Evolutionary conservation across 2,797 vertebrate genomes (phyloP), one percentile per base, ranked within the genome.

Genomic region (Peromyscus eremicus): DNA sequence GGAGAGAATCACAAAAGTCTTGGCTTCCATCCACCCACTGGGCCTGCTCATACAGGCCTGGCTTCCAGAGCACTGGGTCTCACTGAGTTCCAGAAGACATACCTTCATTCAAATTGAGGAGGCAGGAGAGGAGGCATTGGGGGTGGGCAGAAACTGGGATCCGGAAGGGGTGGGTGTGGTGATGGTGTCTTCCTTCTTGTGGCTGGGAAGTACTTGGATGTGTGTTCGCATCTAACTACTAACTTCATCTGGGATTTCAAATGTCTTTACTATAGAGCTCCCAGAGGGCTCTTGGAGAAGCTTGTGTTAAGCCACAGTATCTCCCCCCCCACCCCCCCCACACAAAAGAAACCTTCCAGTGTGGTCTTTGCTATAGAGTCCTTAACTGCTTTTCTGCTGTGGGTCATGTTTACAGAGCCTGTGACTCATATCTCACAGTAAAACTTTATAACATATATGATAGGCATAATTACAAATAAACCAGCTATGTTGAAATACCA

Each of bases 1-100:
- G 88, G 94, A 92, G 92, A 82, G 81, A 92, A 46, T 91, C 94
- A 83, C 92, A 66, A 37, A 95, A 86, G 91, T 91, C 93, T 97
- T 98, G 97, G 96, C 96, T 96, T 84, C 49, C 0, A n/a, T 95
- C 94, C 96, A 97, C 86, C 82, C 49, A 3, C 0, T 0, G 32
- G 89, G 96, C 95, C 96, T 98, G 93, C 94, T 97, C 55, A 96
- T 85, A 97, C 93, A 98, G 79, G 97, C 96, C 95, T 55, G 17
- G 37, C 75, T 85, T 81, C 84, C 79, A 68, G 93, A 95, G 85
- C 79, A 40, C 77, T 23, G 25, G 85, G 77, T 91, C 60, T 0
- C 83, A 6, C 11, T 75, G 73, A 71, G 85, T 81, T 17, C 70
- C 91, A 91, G 84, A 60, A 92, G 70, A 83, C 29, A 13, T 43